Evolutionary conservation across 1,140 invertebrate species (phyloP), one percentile per base, ranked within the genome.

Genomic region (Trialeurodes vaporariorum): DNA sequence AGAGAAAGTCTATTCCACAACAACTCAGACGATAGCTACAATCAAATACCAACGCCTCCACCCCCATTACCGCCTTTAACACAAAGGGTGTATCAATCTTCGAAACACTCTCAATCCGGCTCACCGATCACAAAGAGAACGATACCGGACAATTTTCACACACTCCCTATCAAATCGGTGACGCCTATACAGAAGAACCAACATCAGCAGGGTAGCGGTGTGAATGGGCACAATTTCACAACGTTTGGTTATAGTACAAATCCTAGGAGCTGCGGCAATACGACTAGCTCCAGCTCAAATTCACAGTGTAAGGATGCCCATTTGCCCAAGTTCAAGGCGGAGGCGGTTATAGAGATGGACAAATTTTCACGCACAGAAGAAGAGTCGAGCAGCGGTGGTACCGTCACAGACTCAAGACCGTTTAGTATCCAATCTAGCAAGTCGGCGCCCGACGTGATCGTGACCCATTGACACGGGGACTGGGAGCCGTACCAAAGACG

Each of bases 361-460:
- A 78, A 82, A n/a, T 69, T 69, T 62, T 64, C 68, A n/a, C 27
- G 64, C 12, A 59, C 60, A 17, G 27, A 27, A n/a, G 27, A 23
- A 2, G 61, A 59, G 25, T 67, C 68, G 34, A 66, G 69, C 64
- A 61, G 63, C 49, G 61, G 63, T 58, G 25, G 67, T 61, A 67
- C 59, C 71, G 59, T 64, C 22, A 63, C 60, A 1, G 62, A 27
- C 26, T 66, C 27, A 22, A 65, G 86, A 13, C 85, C 86, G 0
- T 87, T 87, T 75, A 89, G 87, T 76, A 85, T 86, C 63, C 86
- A 89, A 69, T 90, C 88, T 17, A 89, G 87, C 12, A 91, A 92
- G 75, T 92, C 90, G 61, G 91, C 91, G 1, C 91, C 91, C 23
- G 91, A 94, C 76, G 91, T 93, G 65, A 91, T 93, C 72, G 88